Percentiles rank a stretch among this genome's conserved stretches.
Evolutionary conservation across 2,888 invertebrate species (phyloP).

Genomic region (Physocephala rufipes): DNA sequence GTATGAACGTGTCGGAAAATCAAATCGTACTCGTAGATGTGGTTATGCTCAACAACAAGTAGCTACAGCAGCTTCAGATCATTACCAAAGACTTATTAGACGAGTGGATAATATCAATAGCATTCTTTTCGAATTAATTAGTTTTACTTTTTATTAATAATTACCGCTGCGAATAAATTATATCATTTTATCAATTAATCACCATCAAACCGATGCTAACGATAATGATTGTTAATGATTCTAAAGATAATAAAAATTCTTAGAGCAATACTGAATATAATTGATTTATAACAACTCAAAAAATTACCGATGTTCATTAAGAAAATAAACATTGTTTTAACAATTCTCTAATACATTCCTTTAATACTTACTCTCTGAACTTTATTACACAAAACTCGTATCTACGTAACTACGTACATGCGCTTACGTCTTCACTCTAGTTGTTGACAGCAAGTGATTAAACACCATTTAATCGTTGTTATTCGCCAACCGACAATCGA

Average conservation of each 20-base stretch:
- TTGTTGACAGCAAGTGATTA: slow-evolving; percentile 15
- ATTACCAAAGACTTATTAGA: neutral
- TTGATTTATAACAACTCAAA: too few relatives aligned
- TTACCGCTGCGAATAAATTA: neutral
- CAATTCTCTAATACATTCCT: too few relatives aligned
- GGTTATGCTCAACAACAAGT: too few relatives aligned
- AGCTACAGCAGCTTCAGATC: neutral
- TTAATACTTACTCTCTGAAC: too few relatives aligned
- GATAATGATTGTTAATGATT: neutral
- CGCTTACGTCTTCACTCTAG: neutral
- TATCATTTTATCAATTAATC: neutral
- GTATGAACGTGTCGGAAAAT: too few relatives aligned
- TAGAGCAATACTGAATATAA: too few relatives aligned
- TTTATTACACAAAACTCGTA: too few relatives aligned
- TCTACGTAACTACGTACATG: neutral
- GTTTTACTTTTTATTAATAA: neutral
- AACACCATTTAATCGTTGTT: neutral
- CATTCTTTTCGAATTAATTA: neutral
- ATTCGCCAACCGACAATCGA: too few relatives aligned
- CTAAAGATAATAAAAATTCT: too few relatives aligned
- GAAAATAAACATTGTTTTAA: too few relatives aligned
- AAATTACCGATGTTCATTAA: too few relatives aligned
- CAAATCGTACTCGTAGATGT: too few relatives aligned
- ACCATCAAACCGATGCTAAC: neutral
- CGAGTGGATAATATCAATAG: neutral